Conservation (phyloP, 2,113 vertebrate species). For the Cephalophus harveyi region DNA sequence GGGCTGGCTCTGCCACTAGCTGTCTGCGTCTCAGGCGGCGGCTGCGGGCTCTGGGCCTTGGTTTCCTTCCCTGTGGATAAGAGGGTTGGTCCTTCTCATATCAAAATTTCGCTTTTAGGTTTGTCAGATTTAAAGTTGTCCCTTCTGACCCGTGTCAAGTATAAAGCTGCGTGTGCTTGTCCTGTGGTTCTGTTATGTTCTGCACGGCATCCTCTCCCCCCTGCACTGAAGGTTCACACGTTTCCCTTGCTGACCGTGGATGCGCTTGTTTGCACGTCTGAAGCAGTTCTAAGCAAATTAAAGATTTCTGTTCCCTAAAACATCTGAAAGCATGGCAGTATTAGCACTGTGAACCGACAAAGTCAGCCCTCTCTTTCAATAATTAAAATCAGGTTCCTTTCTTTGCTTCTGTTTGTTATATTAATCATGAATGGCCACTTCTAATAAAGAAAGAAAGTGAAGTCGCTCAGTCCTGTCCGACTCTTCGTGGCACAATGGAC, state of each 20-base stretch:
- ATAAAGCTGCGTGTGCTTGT: neutral
- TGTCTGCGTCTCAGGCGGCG: neutral
- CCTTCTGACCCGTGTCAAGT: neutral
- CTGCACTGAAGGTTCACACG: too few species aligned
- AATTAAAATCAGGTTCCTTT: neutral
- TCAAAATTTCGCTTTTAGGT: neutral
- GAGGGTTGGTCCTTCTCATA: neutral
- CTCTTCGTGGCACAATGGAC: neutral
- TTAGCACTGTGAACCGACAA: neutral
- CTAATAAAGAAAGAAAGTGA: neutral
- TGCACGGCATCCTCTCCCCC: neutral
- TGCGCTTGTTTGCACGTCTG: neutral
- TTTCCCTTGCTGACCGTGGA: neutral
- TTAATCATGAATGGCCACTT: neutral
- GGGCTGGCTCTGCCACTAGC: neutral
- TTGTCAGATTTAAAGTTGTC: neutral
- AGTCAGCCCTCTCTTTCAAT: neutral
- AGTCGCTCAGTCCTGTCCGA: neutral
- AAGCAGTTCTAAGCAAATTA: neutral
- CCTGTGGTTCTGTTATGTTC: neutral
- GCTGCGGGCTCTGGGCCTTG: accelerated
- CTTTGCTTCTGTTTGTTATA: neutral
- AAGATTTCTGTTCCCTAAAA: neutral
- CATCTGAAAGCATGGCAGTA: neutral
- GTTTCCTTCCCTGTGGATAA: neutral